Evolutionary conservation across 2,888 invertebrate genomes (phyloP).

Genomic region (Chloroclysta siterata): DNA sequence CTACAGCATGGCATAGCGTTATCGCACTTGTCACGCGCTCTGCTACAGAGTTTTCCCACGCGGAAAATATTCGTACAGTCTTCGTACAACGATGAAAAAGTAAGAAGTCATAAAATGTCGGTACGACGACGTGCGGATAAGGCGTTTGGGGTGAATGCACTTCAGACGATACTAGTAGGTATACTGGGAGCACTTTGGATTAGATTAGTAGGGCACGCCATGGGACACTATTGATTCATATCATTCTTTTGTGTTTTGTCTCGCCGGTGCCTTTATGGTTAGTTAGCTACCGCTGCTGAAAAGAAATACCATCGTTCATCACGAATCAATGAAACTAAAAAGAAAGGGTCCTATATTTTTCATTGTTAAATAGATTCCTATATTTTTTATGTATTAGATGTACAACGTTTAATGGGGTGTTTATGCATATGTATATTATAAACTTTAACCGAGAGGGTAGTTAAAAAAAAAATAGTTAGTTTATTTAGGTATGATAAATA

Average conservation of each 20-base stretch:
- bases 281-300: slow-evolving; percentile 12
- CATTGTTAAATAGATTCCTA: neutral
- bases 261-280: slow-evolving; percentile 8
- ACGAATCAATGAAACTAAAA: slow-evolving; percentile 22
- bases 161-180: slow-evolving; percentile 29
- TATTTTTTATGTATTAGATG: too few relatives aligned
- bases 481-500: too few relatives aligned
- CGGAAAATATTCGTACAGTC: slow-evolving; percentile 67
- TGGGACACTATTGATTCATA: slow-evolving; percentile 69
- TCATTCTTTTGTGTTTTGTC: slow-evolving; percentile 54
- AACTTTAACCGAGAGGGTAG: too few relatives aligned
- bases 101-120: slow-evolving; percentile 58
- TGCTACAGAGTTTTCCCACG: slow-evolving; percentile 59
- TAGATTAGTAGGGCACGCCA: slow-evolving; percentile 59
- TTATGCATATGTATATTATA: too few relatives aligned
- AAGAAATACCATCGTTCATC: slow-evolving; percentile 53
- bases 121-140: slow-evolving; percentile 46
- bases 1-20: slow-evolving; percentile 60
- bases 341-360: neutral
- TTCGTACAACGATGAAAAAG: slow-evolving; percentile 56
- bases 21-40: slow-evolving; percentile 67
- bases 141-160: slow-evolving; percentile 56
- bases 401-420: too few relatives aligned
- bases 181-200: slow-evolving; percentile 10
- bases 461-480: too few relatives aligned